Evolutionary conservation across 2,797 vertebrate species (phyloP).

Genomic region (Picus viridis): DNA sequence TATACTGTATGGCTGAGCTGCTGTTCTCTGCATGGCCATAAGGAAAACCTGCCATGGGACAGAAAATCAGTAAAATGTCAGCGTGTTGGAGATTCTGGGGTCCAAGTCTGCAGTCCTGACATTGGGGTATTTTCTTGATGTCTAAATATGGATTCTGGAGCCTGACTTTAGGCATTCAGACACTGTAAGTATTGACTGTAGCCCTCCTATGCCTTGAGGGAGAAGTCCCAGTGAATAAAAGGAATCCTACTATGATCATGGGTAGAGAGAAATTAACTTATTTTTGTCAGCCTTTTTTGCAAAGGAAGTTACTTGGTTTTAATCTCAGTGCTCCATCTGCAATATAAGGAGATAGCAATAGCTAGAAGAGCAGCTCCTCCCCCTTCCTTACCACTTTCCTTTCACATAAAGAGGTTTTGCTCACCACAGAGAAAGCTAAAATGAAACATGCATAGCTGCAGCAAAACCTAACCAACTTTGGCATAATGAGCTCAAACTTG

Average conservation of each 20-base stretch:
- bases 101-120: not conserved
- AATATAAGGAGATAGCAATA: not conserved
- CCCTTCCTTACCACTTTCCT: not conserved
- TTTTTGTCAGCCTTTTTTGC: not conserved
- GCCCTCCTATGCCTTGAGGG: not conserved
- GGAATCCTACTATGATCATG: not conserved
- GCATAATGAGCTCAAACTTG: conserved; percentile 44
- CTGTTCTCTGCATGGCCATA: not conserved
- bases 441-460: not conserved
- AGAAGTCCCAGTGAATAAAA: not conserved
- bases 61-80: not conserved
- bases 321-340: not conserved
- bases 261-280: not conserved
- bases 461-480: not conserved
- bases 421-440: not conserved
- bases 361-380: not conserved
- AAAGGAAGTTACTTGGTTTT: not conserved
- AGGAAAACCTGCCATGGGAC: not conserved
- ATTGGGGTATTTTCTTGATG: rapidly evolving
- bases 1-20: not conserved
- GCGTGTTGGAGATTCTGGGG: not conserved
- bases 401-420: not conserved
- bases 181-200: not conserved
- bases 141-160: not conserved
- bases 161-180: not conserved